Conservation (phyloP, 2,888 invertebrate genomes). For the Cheilosia vernalis region DNA sequence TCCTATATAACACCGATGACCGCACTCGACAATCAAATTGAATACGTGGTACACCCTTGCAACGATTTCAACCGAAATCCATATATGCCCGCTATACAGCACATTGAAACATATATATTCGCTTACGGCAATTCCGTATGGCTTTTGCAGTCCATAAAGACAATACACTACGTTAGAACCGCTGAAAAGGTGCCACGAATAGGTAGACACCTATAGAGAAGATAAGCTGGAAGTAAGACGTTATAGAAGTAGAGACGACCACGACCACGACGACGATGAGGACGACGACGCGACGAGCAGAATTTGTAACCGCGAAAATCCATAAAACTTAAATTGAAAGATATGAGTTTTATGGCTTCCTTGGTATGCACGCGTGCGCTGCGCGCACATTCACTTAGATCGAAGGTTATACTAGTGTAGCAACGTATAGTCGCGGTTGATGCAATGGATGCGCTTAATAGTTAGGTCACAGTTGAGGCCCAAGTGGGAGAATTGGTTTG, state of each 20-base stretch:
- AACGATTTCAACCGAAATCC: constrained; percentile 48
- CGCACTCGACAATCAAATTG: constrained; percentile 72
- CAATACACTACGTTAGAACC: constrained; percentile 63
- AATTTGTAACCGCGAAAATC: constrained; percentile 71
- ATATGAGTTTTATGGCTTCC: constrained; percentile 72
- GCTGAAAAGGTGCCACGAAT: constrained; percentile 60
- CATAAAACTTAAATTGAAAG: constrained; percentile 75
- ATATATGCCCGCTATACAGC: constrained; percentile 23
- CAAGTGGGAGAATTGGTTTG: constrained; percentile 61
- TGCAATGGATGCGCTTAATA: constrained; percentile 61
- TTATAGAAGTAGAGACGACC: constrained; percentile 57
- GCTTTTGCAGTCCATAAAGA: constrained; percentile 39
- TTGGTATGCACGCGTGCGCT: constrained; percentile 63
- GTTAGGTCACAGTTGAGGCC: constrained; percentile 70
- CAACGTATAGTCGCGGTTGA: constrained; percentile 6
- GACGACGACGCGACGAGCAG: constrained; percentile 33
- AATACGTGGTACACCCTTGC: constrained; percentile 45
- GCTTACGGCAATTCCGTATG: constrained; percentile 25
- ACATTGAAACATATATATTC: constrained; percentile 35
- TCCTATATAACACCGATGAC: constrained; percentile 71
- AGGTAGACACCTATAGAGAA: constrained; percentile 65
- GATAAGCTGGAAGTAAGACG: constrained; percentile 71
- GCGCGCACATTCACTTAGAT: constrained; percentile 47
- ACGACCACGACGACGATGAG: constrained; percentile 23
- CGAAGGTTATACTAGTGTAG: constrained; percentile 10